A percentile compares a stretch with the other conserved stretches of the same genome.
Conservation (phyloP, 2,888 invertebrate genomes). For the Synergus gifuensis region DNA sequence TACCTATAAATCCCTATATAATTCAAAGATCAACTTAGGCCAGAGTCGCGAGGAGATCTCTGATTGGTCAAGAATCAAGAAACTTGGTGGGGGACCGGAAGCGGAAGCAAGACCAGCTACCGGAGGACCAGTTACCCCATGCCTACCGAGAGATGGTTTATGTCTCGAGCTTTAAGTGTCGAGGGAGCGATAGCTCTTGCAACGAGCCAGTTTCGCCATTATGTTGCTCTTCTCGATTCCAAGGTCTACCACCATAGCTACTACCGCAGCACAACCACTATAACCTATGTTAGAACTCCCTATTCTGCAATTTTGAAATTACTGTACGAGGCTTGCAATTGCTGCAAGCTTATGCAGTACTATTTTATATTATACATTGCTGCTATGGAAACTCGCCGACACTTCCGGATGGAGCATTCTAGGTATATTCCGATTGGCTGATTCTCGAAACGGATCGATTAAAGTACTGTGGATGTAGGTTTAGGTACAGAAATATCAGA, state of each 20-base stretch:
- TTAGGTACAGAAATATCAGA: not conserved
- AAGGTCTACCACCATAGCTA: not conserved
- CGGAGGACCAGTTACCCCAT: conserved; percentile 55
- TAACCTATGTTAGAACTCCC: not conserved
- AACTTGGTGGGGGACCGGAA: conserved; percentile 54
- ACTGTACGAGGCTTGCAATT: conserved; percentile 6
- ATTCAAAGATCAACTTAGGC: not conserved
- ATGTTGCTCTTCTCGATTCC: conserved; percentile 45
- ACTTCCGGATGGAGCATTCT: conserved; percentile 40
- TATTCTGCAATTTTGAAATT: conserved; percentile 44
- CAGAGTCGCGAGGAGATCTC: conserved; percentile 21
- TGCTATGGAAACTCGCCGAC: conserved; percentile 34
- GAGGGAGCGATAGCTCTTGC: conserved; percentile 51
- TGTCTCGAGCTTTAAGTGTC: conserved; percentile 60
- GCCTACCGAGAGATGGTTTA: conserved; percentile 56
- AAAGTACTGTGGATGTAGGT: not conserved
- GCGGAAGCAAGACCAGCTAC: conserved; percentile 53
- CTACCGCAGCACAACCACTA: not conserved
- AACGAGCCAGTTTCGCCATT: conserved; percentile 55
- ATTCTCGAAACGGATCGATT: conserved; percentile 39
- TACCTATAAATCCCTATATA: conserved; percentile 25
- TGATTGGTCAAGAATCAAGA: conserved; percentile 46
- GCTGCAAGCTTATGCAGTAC: conserved; percentile 17
- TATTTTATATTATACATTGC: no score
- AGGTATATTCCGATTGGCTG: not conserved